These are phyloP conservation scores for Dysdera silvatica DNA, from an alignment of 1,140 invertebrate species.

Conservation along the genomic window DNA sequence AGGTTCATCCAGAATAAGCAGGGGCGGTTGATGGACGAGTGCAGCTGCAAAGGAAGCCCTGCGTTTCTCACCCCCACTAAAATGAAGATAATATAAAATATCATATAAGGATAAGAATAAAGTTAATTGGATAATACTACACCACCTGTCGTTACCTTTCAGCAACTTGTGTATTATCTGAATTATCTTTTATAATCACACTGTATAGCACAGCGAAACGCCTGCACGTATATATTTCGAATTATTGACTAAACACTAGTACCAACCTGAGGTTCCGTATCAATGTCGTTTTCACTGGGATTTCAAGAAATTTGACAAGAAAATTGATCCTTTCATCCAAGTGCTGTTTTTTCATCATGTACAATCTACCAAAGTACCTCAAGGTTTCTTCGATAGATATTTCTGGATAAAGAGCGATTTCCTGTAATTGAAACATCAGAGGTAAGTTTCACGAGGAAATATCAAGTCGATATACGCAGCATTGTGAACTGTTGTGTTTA, in stretches of 20 bases:
- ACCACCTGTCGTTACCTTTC: no score
- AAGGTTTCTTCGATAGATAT: constrained; percentile 91
- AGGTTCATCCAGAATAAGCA: constrained; percentile 50
- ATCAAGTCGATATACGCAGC: no score
- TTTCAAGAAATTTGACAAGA: constrained; percentile 77
- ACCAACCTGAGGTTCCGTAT: constrained; percentile 77
- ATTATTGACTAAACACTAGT: no score
- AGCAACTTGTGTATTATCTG: no score
- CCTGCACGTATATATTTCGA: no score
- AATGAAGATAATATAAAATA: neutral
- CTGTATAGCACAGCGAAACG: no score
- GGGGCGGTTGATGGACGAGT: constrained; percentile 46
- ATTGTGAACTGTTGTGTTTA: no score
- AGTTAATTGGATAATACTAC: no score
- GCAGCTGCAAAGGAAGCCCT: constrained; percentile 47
- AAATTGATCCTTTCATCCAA: constrained; percentile 76
- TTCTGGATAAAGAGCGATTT: constrained; percentile 88
- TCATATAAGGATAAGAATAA: no score
- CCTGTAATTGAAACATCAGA: no score
- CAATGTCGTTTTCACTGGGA: constrained; percentile 71
- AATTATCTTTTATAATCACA: no score
- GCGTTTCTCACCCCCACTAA: constrained; percentile 46
- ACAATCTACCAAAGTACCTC: constrained; percentile 94
- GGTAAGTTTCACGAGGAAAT: no score
- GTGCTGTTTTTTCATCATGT: constrained; percentile 70